Percentiles rank a stretch among this genome's conserved stretches.
Conservation (phyloP, 2,113 vertebrate species). For the Clupea harengus region DNA sequence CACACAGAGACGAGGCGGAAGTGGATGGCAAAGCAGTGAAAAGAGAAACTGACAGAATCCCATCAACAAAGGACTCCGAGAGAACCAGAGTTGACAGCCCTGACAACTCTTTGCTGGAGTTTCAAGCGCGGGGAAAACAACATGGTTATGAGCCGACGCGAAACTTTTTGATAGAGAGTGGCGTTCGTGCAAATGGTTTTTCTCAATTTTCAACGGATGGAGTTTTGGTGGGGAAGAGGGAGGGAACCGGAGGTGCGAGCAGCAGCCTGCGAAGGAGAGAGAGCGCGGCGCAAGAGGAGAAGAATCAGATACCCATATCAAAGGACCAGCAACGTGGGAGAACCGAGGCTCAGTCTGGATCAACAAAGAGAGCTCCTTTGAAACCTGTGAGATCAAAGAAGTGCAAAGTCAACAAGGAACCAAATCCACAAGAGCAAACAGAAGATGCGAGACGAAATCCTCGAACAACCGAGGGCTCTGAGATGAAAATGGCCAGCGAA, state of each 20-base stretch:
- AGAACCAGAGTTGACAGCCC: slow-evolving; percentile 42
- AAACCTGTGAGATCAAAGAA: slow-evolving; percentile 78
- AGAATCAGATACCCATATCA: slow-evolving; percentile 18
- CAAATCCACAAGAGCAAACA: slow-evolving; percentile 44
- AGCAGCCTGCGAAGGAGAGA: slow-evolving; percentile 30
- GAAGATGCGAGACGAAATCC: slow-evolving; percentile 36
- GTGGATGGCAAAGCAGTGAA: slow-evolving; percentile 35
- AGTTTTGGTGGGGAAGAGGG: not conserved
- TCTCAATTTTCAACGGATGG: slow-evolving; percentile 44
- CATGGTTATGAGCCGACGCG: slow-evolving; percentile 41
- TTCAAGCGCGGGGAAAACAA: slow-evolving; percentile 24
- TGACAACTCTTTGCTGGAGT: slow-evolving; percentile 14
- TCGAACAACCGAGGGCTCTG: slow-evolving; percentile 38
- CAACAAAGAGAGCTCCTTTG: slow-evolving; percentile 58
- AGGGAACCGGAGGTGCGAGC: slow-evolving; percentile 26
- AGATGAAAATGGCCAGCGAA: slow-evolving; percentile 43
- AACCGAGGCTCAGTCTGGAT: slow-evolving; percentile 50
- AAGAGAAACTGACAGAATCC: slow-evolving; percentile 46
- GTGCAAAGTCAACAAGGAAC: slow-evolving; percentile 63
- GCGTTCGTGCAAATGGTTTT: slow-evolving; percentile 66
- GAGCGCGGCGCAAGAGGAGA: slow-evolving; percentile 22
- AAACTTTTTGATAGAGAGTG: slow-evolving; percentile 31
- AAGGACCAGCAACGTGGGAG: slow-evolving; percentile 42
- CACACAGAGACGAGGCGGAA: slow-evolving; percentile 31
- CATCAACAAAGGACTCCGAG: slow-evolving; percentile 52